A percentile compares a stretch with the other conserved stretches of the same genome.
These are phyloP conservation scores for Hylaeus volcanicus DNA, from an alignment of 1,140 invertebrate species.

Conservation along the genomic window DNA sequence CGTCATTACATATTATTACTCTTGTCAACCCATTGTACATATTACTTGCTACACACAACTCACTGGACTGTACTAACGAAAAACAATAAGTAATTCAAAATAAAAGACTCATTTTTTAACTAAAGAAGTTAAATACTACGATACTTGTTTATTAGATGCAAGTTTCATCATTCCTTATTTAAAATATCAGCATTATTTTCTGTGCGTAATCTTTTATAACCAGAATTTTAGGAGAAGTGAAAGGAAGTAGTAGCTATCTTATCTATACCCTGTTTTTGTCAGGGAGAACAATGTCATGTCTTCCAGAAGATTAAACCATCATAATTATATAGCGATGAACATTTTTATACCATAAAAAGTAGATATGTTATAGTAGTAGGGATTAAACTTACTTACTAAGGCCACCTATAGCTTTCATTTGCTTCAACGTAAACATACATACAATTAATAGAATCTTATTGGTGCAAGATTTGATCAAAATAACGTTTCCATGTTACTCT, in stretches of 20 bases:
- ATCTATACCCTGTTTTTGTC: slow-evolving; percentile 28
- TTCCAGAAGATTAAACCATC: not conserved
- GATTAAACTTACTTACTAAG: not conserved
- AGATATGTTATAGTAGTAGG: no score
- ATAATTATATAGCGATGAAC: not conserved
- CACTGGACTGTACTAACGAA: not conserved
- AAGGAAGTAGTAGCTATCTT: slow-evolving; percentile 56
- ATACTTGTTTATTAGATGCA: not conserved
- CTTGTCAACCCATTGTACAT: slow-evolving; percentile 59
- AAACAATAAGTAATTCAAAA: not conserved
- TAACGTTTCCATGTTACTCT: not conserved
- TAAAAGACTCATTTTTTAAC: not conserved
- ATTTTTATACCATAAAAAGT: not conserved
- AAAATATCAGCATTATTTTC: slow-evolving; percentile 3
- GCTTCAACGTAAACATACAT: not conserved
- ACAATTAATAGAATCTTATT: not conserved
- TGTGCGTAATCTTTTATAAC: slow-evolving; percentile 15
- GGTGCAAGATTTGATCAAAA: no score
- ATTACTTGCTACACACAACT: slow-evolving; percentile 33
- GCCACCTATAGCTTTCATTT: not conserved
- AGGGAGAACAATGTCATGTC: slow-evolving; percentile 8
- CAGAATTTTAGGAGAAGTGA: slow-evolving; percentile 7
- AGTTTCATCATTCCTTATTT: not conserved
- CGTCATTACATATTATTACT: slow-evolving; percentile 64
- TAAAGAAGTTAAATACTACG: not conserved